Conservation (phyloP, 1,140 invertebrate species). For the Papilio machaon region DNA sequence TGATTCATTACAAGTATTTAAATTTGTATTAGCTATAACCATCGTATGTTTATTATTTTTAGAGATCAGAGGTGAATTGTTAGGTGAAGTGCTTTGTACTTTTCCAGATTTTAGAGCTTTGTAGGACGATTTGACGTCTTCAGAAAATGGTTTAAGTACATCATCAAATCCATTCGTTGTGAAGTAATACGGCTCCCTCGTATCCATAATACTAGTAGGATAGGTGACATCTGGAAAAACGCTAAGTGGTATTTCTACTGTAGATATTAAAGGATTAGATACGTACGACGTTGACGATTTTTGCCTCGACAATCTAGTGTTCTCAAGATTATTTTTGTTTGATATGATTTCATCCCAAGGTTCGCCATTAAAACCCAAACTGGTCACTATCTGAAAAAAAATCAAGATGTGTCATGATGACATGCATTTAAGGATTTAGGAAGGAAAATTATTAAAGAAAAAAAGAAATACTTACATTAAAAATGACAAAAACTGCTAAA, state of each 20-base stretch:
- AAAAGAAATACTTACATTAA: background rate
- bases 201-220: slow-evolving; percentile 60
- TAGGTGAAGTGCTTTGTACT: slow-evolving; percentile 16
- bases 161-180: slow-evolving; percentile 43
- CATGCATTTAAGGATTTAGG: background rate
- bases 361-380: background rate
- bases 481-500: background rate
- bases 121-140: slow-evolving; percentile 57
- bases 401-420: background rate
- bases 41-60: background rate
- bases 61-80: background rate
- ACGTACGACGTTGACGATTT: slow-evolving; percentile 16
- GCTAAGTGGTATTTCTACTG: slow-evolving; percentile 36
- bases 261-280: slow-evolving; percentile 7
- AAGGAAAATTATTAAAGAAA: background rate
- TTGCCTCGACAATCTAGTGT: background rate
- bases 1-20: background rate
- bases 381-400: background rate
- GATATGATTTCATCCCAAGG: background rate
- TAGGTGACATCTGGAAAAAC: slow-evolving; percentile 66
- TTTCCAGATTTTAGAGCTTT: slow-evolving; percentile 45
- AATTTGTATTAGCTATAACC: background rate
- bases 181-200: slow-evolving; percentile 59
- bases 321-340: background rate
- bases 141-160: slow-evolving; percentile 57